phyloP scores from a whole-genome alignment of 53 echinoderm and acorn worm genomes.

The Henricia sp. region DNA sequence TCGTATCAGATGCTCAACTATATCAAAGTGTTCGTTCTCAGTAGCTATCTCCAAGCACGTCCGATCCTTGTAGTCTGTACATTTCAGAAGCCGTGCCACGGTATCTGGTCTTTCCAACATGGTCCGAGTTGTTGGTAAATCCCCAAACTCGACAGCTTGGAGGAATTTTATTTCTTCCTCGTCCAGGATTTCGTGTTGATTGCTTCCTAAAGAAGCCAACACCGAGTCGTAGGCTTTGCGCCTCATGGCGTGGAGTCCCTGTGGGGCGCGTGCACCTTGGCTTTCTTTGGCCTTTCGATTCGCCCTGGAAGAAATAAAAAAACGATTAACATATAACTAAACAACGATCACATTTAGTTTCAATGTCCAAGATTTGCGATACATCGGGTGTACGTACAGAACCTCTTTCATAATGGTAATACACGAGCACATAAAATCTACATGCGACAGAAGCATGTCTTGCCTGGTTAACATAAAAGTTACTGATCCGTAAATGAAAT shows the following conservation, averaged over 20 bases:
- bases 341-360: too few species aligned
- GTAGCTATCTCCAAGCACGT: slow-evolving; percentile 92
- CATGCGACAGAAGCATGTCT: too few species aligned
- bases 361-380: too few species aligned
- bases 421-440: too few species aligned
- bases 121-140: slow-evolving; percentile 81
- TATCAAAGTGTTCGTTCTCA: slow-evolving; percentile 92
- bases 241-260: slow-evolving; percentile 70
- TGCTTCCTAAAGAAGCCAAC: slow-evolving; percentile 66
- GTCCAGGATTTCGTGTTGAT: slow-evolving; percentile 75
- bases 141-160: slow-evolving; percentile 89
- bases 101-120: slow-evolving; percentile 77
- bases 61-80: slow-evolving; percentile 87
- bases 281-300: slow-evolving; percentile 25
- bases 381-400: too few species aligned
- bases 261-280: slow-evolving; percentile 7
- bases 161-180: slow-evolving; percentile 83
- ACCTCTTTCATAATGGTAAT: too few species aligned
- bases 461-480: too few species aligned
- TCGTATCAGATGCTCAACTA: slow-evolving; percentile 83
- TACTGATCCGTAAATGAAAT: too few species aligned
- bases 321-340: too few species aligned
- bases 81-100: slow-evolving; percentile 73
- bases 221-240: slow-evolving; percentile 83
- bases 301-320: slow-evolving; percentile 4